Percentiles rank a stretch among this genome's conserved stretches.
Conservation (phyloP, 2,113 vertebrate species). For the Sciurus niger region DNA sequence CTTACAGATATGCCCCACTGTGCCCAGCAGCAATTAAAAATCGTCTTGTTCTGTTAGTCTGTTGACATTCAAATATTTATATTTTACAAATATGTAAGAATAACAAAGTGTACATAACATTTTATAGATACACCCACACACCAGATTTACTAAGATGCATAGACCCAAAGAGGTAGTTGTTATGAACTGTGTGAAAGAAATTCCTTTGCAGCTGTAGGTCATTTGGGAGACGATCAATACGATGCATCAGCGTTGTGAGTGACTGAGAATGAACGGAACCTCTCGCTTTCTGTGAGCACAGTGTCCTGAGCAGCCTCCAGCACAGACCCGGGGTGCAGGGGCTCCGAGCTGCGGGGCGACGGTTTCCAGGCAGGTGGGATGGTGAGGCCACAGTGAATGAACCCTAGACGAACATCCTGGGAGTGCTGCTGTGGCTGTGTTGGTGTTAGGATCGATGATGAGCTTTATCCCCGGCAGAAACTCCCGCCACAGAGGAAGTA, state of each 20-base stretch:
- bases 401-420: background rate
- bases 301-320: slow-evolving; percentile 10
- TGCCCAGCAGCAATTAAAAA: background rate
- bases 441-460: background rate
- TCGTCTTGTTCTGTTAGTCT: background rate
- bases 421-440: background rate
- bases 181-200: slow-evolving; percentile 60
- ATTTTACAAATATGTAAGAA: background rate
- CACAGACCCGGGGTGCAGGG: background rate
- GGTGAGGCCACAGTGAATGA: background rate
- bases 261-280: slow-evolving; percentile 64
- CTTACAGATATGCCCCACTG: too few species aligned
- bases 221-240: slow-evolving; percentile 56
- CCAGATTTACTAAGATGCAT: background rate
- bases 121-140: background rate
- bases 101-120: background rate
- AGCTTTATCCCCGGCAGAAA: background rate
- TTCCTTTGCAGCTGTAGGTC: slow-evolving; percentile 46
- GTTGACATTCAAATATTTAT: background rate
- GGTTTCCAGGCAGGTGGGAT: background rate
- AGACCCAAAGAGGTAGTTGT: background rate
- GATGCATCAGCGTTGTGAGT: slow-evolving; percentile 43
- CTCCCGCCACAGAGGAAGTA: background rate
- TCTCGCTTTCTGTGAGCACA: slow-evolving; percentile 20
- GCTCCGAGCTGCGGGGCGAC: background rate